Evolutionary conservation across 2,797 vertebrate genomes (phyloP), one percentile per base, ranked within the genome.

Genomic region (Schizothorax lantsangensis): DNA sequence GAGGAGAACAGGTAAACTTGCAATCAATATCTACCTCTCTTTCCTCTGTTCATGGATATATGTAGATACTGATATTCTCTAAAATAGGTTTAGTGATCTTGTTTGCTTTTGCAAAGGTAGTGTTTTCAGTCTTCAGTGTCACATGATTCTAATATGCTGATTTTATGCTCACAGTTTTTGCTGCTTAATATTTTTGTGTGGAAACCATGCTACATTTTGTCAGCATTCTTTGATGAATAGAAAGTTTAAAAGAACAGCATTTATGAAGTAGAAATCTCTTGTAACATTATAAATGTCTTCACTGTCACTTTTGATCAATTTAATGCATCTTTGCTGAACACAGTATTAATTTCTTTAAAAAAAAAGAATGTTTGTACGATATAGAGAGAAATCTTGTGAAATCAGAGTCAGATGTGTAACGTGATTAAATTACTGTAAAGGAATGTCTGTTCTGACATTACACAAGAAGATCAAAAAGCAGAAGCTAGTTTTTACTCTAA

Each of bases 1-100:
- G 96, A 96, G 90, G 95, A 94, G 72, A 95, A 92, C 94, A 93
- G 95, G 96, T 96, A 92, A 75, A 89, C 15, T 12, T 45, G 12
- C 1, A 4, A 33, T 23, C 0, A 11, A 12, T 30, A 73, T 74
- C 71, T 33, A 30, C 26, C 57, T 9, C 38, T 52, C 47, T 77
- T 30, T n/a, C 21, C 77, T 80, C 12, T 80, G 10, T 23, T 66
- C 15, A 49, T 23, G 40, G 33, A n/a, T n/a, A 17, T n/a, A 54
- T 52, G 66, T 23, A 30, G 23, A 21, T 33, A 49, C 43, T 47
- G 40, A 12, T 1, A 80, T 80, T 43, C 36, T 57, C 30, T 15
- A 17, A 3, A 17, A 54, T 33, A 62, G 10, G 19, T 59, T 38
- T 7, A 62, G 1, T 45, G 57, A 47, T 59, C 33, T 36, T 36